A percentile compares a stretch with the other conserved stretches of the same genome.
These are phyloP conservation scores for Siphlonurus alternatus DNA, from an alignment of 2,888 invertebrate species.

Conservation along the genomic window DNA sequence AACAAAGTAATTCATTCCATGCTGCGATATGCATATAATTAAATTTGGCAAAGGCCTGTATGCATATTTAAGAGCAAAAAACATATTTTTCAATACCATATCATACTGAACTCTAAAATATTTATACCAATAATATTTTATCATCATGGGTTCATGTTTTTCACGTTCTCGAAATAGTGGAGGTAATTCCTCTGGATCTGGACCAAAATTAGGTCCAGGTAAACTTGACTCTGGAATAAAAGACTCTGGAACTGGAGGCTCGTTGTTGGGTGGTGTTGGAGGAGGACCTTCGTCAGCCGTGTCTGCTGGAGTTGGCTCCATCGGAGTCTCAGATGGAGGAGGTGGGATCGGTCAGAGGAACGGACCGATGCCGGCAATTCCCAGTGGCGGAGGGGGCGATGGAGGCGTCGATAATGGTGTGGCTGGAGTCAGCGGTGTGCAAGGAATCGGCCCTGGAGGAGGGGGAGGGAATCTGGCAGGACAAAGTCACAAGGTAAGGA, in stretches of 20 bases:
- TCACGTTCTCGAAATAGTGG: conserved; percentile 37
- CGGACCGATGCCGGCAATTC: conserved; percentile 14
- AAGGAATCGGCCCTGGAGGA: conserved; percentile 1
- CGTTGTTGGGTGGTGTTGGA: conserved; percentile 7
- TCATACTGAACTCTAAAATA: too few relatives aligned
- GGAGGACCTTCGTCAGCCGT: conserved; percentile 5
- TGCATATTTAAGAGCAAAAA: too few relatives aligned
- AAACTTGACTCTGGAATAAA: background rate
- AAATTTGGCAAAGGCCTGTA: too few relatives aligned
- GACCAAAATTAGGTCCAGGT: background rate
- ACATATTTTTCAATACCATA: too few relatives aligned
- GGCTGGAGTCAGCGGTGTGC: background rate
- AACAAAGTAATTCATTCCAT: background rate
- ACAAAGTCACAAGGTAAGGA: background rate
- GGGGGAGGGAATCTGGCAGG: background rate
- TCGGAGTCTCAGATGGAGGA: conserved; percentile 6
- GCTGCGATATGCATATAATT: background rate
- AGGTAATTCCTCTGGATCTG: background rate
- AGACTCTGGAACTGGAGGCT: conserved; percentile 5
- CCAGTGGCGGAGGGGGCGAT: conserved; percentile 7
- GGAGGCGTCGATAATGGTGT: conserved; percentile 5
- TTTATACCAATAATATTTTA: too few relatives aligned
- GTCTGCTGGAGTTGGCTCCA: conserved; percentile 6
- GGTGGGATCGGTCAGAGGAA: conserved; percentile 8
- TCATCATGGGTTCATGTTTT: conserved; percentile 83